Evolutionary conservation across 2,888 invertebrate genomes (phyloP), one percentile per base, ranked within the genome.

Genomic region (Pterobdella sp.): DNA sequence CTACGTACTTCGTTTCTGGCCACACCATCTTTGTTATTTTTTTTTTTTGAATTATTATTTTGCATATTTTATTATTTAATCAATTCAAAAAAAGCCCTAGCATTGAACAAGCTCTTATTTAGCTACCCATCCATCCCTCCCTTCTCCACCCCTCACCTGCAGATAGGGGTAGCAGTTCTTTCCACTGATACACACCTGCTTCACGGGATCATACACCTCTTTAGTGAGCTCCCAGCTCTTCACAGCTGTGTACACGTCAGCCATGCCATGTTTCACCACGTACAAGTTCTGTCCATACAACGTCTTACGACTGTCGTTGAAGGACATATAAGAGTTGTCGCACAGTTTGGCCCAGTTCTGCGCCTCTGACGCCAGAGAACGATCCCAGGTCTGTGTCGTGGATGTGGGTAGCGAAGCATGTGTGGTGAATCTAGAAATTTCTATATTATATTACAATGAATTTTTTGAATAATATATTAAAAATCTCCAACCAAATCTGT

Each of bases 111-210:
- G n/a, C n/a, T n/a, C n/a, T n/a, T n/a, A n/a, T n/a, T n/a, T n/a
- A n/a, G n/a, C n/a, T n/a, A n/a, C n/a, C n/a, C n/a, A n/a, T n/a
- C n/a, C n/a, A n/a, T n/a, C n/a, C n/a, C n/a, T n/a, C n/a, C n/a
- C n/a, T n/a, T n/a, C n/a, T n/a, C n/a, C n/a, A 22, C 7, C 14
- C 18, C 14, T 3, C 60, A 56, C 60, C 60, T 56, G 60, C 10
- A 56, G 60, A 26, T 56, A 56, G n/a, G 60, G 60, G 60, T 56
- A 56, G 60, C 60, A 56, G 60, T 56, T 26, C 26, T 56, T 22
- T 22, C 26, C n/a, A 26, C n/a, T 26, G 4, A 26, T 7, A 26
- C 60, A 56, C n/a, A 26, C 60, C 4, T 26, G n/a, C 4, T 4
- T 3, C 26, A 3, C 14, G 26, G 60, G 14, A 7, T 14, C n/a